A percentile compares a stretch with the other conserved stretches of the same genome.
phyloP scores from a whole-genome alignment of 2,113 vertebrate species.

The Sarotherodon lohbergeri region DNA sequence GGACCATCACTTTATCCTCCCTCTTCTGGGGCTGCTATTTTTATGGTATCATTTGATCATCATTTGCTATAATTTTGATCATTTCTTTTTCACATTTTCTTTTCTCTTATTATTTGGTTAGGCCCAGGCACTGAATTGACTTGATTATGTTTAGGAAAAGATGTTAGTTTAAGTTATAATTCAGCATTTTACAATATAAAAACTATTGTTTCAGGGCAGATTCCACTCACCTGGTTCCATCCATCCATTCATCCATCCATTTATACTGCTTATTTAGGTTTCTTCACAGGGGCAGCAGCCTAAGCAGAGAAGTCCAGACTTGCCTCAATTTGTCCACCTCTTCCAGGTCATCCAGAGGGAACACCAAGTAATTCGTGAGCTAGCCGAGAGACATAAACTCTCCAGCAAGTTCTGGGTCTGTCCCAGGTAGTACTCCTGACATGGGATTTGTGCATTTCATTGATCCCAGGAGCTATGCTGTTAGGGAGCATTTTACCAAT shows the following conservation, averaged over 20 bases:
- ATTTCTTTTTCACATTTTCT: neutral
- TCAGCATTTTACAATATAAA: neutral
- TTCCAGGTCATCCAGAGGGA: neutral
- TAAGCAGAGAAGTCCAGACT: neutral
- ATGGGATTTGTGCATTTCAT: neutral
- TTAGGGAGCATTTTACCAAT: neutral
- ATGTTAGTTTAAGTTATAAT: neutral
- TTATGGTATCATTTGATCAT: neutral
- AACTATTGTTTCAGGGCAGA: neutral
- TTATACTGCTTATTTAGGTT: neutral
- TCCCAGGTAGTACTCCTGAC: neutral
- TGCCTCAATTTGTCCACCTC: neutral
- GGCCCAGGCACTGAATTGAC: neutral
- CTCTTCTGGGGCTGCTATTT: neutral
- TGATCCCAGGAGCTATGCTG: neutral
- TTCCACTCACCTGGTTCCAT: neutral
- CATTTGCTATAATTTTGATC: neutral
- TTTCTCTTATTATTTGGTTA: neutral
- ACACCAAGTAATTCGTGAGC: accelerated
- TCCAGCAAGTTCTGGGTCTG: neutral
- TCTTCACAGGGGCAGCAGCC: neutral
- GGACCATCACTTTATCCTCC: neutral
- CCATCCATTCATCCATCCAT: neutral
- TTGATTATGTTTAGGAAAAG: neutral
- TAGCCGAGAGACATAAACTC: neutral